These are phyloP conservation scores for Mustela lutreola DNA, from an alignment of 2,113 vertebrate species.

Conservation along the genomic window DNA sequence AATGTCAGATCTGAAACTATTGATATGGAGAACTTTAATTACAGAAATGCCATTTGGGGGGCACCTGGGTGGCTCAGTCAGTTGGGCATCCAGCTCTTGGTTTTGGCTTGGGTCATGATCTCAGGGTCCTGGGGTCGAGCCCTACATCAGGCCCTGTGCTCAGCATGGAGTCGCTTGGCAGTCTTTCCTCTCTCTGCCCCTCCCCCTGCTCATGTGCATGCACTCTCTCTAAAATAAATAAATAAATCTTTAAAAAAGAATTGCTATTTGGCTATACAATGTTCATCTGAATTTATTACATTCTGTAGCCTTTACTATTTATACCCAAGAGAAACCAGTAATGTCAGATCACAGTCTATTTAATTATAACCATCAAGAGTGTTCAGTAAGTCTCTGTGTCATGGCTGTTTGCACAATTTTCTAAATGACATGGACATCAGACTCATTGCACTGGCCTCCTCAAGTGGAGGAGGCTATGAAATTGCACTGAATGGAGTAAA, in stretches of 20 bases:
- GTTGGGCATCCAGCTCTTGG: not conserved
- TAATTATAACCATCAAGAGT: not conserved
- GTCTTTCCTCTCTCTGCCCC: not conserved
- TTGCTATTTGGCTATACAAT: not conserved
- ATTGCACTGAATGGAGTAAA: not conserved
- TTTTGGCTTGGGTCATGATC: not conserved
- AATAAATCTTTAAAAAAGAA: not conserved
- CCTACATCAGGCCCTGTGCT: not conserved
- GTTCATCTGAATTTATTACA: not conserved
- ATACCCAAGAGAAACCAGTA: not conserved
- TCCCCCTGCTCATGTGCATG: too few relatives aligned
- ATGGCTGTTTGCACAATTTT: not conserved
- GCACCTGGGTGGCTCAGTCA: not conserved
- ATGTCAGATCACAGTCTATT: not conserved
- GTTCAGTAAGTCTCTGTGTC: not conserved
- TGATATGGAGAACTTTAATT: not conserved
- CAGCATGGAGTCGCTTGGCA: not conserved
- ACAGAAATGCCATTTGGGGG: not conserved
- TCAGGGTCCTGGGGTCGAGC: not conserved
- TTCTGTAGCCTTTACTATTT: not conserved
- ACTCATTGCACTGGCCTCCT: not conserved
- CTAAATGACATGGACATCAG: not conserved
- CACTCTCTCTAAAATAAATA: not conserved
- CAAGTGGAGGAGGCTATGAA: not conserved
- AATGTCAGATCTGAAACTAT: not conserved